These are phyloP conservation scores for Eretmocerus hayati DNA, from an alignment of 2,888 invertebrate species.

Conservation along the genomic window DNA sequence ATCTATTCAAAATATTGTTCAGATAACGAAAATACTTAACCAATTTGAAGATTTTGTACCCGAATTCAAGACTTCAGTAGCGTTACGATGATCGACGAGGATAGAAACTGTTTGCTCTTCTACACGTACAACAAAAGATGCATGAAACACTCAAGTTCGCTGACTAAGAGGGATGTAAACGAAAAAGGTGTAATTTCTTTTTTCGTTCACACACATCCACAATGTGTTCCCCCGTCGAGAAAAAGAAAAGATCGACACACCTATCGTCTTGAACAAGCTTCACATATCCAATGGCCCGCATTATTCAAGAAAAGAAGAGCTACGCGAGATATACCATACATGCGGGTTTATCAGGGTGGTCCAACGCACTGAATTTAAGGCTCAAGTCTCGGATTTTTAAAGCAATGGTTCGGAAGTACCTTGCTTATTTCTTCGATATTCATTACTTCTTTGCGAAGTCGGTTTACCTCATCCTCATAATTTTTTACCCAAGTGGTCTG, in stretches of 20 bases:
- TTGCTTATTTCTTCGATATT: conserved; percentile 76
- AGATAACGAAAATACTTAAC: too few relatives aligned
- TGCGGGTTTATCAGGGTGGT: too few relatives aligned
- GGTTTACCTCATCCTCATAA: conserved; percentile 69
- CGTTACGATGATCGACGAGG: too few relatives aligned
- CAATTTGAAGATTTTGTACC: too few relatives aligned
- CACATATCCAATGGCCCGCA: background rate
- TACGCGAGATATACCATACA: too few relatives aligned
- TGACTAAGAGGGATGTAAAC: background rate
- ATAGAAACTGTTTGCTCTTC: too few relatives aligned
- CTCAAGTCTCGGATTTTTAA: conserved; percentile 70
- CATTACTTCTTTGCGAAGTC: conserved; percentile 67
- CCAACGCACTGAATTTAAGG: conserved; percentile 29
- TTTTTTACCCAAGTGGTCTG: conserved; percentile 66
- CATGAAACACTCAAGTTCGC: background rate
- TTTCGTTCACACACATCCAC: too few relatives aligned
- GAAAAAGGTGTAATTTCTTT: too few relatives aligned
- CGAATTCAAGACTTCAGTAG: too few relatives aligned
- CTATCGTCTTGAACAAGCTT: background rate
- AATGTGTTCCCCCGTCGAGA: too few relatives aligned
- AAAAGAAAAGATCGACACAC: too few relatives aligned
- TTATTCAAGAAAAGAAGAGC: background rate
- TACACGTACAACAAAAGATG: background rate
- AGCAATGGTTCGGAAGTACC: conserved; percentile 74
- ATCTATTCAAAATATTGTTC: too few relatives aligned